Conservation (phyloP, 2,113 vertebrate species). For the Emydura subglobosa region DNA sequence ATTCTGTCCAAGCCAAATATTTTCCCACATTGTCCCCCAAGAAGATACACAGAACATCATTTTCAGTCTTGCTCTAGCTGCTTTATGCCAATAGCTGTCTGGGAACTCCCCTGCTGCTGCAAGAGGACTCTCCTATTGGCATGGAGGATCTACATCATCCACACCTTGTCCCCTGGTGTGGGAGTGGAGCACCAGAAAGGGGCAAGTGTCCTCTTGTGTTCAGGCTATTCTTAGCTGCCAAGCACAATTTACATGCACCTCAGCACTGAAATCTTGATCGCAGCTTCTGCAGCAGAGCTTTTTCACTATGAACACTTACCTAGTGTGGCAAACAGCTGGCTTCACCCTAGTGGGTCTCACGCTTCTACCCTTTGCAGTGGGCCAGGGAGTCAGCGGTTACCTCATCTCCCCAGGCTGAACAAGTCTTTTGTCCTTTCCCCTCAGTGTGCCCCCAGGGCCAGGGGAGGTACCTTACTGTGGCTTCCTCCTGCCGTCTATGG, state of each 20-base stretch:
- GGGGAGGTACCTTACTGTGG: too few species aligned
- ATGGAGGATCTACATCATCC: background rate
- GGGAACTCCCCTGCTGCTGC: background rate
- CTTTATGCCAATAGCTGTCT: background rate
- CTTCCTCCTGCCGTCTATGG: too few species aligned
- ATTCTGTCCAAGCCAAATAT: background rate
- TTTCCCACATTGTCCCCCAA: background rate
- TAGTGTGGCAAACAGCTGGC: too few species aligned
- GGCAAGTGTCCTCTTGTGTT: background rate
- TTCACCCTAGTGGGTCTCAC: too few species aligned
- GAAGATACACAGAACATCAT: background rate
- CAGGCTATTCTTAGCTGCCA: background rate
- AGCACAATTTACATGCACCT: accelerated
- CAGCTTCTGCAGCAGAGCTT: background rate
- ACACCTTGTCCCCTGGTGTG: background rate
- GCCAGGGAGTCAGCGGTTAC: too few species aligned
- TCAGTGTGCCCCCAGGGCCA: too few species aligned
- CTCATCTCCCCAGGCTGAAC: too few species aligned
- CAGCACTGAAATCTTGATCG: background rate
- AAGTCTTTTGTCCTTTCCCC: too few species aligned
- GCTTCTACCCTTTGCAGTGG: too few species aligned
- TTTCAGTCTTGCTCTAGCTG: background rate
- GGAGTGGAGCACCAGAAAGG: background rate
- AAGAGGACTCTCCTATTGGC: background rate
- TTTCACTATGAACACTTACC: background rate